Percentiles rank a stretch among this genome's conserved stretches.
Conservation (phyloP, 2,113 vertebrate genomes). For the Melanostigma gelatinosum region DNA sequence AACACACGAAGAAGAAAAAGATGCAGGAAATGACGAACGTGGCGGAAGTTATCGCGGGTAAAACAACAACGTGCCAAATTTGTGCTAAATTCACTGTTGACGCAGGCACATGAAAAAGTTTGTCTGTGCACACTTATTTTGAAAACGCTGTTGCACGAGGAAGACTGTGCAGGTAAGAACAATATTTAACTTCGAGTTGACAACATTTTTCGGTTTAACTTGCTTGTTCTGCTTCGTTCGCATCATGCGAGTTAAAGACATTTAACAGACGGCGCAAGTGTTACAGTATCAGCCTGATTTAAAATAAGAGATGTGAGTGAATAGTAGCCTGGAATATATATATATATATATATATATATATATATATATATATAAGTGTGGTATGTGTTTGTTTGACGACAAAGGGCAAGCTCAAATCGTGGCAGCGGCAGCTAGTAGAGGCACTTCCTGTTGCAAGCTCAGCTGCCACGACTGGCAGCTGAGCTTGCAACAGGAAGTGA, state of each 20-base stretch:
- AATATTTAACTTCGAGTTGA: not conserved
- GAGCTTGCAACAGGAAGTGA: no score
- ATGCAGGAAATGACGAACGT: conserved; percentile 7
- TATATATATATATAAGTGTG: no score
- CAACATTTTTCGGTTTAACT: not conserved
- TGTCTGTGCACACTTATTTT: not conserved
- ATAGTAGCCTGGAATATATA: not conserved
- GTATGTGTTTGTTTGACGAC: not conserved
- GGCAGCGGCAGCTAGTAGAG: no score
- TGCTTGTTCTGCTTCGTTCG: not conserved
- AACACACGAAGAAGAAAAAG: conserved; percentile 4
- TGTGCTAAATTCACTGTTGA: not conserved
- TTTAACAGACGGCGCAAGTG: not conserved
- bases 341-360: not conserved
- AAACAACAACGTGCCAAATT: conserved; percentile 69
- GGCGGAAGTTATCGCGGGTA: conserved; percentile 15
- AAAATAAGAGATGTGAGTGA: not conserved
- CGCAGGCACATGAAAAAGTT: not conserved
- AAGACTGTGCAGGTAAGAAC: conserved; percentile 22
- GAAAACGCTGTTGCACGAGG: not conserved
- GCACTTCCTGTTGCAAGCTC: no score
- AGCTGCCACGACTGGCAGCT: no score
- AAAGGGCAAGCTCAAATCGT: no score
- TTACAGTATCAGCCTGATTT: not conserved
- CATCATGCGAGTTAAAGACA: not conserved